Base-by-base conservation (phyloP, 1,140 invertebrate species). In the Patella vulgata region DNA sequence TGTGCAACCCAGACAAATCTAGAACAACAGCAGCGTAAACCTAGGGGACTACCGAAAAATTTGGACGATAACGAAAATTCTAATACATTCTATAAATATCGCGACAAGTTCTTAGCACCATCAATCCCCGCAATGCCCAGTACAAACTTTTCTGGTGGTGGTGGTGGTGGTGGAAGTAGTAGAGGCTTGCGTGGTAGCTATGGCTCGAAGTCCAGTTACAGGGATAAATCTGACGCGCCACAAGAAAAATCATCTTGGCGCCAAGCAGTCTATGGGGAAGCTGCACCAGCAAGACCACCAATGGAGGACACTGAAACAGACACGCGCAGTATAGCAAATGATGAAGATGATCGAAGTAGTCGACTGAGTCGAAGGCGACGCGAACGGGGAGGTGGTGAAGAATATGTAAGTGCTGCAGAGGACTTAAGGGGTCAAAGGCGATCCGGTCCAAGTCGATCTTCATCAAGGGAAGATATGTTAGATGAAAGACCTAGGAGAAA, bases 231-330 rank as follows among this genome's bases (percentile, higher is more conserved):
- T 8, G 74, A 78, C 36, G 65, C 74, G 5, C 76, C 74, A 2
- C 61, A 59, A 21, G 78, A 80, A 44, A 71, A 61, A 53, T 75
- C 72, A 2, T 36, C 33, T 5, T 82, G 80, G 80, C 55, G 80
- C 33, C 73, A 82, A 44, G 64, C 73, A 12, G 80, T 82, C 14
- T 82, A 82, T 56, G 80, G 78, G 3, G 77, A 80, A 17, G 53
- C 70, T 5, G 43, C 70, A n/a, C 43, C 53, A 1, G 50, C 61
- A 9, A 52, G 33, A 30, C 33, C 21, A 31, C 44, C 59, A 42
- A 54, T 57, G 30, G 31, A 69, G 51, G 39, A 46, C 19, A 39
- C 46, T 4, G 62, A 62, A 12, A 44, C 48, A 8, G 69, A 69
- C 11, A 58, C 60, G 40, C 48, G 56, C n/a, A 57, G 61, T 42